Conservation (phyloP, 2,797 vertebrate genomes). For the Malurus leucopterus region DNA sequence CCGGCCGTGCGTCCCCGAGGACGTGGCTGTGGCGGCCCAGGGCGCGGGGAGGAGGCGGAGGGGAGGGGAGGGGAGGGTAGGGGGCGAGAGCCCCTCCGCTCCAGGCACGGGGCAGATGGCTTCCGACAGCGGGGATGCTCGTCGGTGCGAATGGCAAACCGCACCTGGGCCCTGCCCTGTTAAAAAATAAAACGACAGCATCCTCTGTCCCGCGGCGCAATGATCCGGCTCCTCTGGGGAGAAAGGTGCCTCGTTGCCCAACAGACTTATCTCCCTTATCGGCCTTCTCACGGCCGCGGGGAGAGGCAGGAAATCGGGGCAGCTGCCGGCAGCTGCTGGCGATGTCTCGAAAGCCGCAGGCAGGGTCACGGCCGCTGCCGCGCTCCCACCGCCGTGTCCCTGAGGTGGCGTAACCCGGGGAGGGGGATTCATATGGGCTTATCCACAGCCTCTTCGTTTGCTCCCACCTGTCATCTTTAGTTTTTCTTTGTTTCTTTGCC, state of each 20-base stretch:
- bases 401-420: neutral
- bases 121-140: neutral
- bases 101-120: neutral
- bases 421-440: neutral
- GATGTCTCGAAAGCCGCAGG: constrained; percentile 23
- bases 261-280: neutral
- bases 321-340: neutral
- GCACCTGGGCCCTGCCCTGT: neutral
- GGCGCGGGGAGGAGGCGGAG: neutral
- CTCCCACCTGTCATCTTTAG: neutral
- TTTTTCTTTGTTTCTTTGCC: neutral
- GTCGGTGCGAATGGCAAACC: neutral
- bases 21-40: neutral
- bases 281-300: neutral
- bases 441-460: neutral
- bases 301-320: neutral
- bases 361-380: neutral
- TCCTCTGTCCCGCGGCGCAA: neutral
- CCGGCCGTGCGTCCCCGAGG: neutral
- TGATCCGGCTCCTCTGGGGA: neutral
- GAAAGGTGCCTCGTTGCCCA: neutral
- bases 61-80: neutral
- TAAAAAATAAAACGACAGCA: neutral
- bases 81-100: neutral
- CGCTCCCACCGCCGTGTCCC: neutral